Evolutionary conservation across 2,113 vertebrate genomes (phyloP).

Genomic region (Anguilla rostrata): DNA sequence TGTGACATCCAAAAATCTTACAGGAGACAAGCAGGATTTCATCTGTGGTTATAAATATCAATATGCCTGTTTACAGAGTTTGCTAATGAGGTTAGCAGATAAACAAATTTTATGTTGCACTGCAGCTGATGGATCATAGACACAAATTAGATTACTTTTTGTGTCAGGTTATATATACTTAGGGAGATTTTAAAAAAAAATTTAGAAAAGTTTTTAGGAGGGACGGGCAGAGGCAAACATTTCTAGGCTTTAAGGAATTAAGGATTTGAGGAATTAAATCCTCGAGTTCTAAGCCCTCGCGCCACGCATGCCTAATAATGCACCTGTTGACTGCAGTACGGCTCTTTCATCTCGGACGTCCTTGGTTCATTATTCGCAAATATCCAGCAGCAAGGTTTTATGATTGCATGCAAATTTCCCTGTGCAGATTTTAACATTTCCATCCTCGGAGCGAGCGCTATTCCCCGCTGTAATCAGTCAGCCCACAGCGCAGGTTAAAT

Average conservation of each 20-base stretch:
- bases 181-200: background rate
- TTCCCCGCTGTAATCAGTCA: background rate
- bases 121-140: background rate
- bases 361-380: background rate
- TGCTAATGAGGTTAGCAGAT: constrained; percentile 10
- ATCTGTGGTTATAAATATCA: background rate
- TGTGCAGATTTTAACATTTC: background rate
- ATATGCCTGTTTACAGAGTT: background rate
- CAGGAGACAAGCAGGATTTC: background rate
- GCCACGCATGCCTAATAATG: no score
- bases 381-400: background rate
- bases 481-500: background rate
- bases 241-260: background rate
- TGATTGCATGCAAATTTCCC: background rate
- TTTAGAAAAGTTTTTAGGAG: background rate
- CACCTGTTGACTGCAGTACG: background rate
- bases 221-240: background rate
- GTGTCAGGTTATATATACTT: background rate
- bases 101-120: background rate
- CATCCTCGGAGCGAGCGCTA: background rate
- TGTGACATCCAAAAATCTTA: background rate
- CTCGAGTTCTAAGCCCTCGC: background rate
- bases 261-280: background rate
- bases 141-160: background rate
- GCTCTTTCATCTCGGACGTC: background rate